A percentile compares a stretch with the other conserved stretches of the same genome.
These are phyloP conservation scores for Neodontobutis hainanensis DNA, from an alignment of 2,113 vertebrate genomes.

Conservation along the genomic window DNA sequence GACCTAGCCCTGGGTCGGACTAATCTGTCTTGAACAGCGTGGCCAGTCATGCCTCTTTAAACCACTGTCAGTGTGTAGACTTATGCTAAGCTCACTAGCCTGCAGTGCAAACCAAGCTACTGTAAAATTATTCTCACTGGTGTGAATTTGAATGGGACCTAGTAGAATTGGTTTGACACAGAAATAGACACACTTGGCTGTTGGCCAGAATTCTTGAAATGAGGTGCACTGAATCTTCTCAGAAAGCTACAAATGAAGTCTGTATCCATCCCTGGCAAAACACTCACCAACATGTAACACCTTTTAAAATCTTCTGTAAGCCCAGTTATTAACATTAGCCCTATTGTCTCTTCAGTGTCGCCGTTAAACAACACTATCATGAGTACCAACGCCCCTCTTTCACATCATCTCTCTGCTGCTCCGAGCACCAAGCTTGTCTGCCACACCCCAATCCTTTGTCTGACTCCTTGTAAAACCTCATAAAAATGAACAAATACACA, in stretches of 20 bases:
- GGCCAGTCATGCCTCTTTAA: conserved; percentile 43
- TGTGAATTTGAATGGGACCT: conserved; percentile 31
- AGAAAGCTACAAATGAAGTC: conserved; percentile 5
- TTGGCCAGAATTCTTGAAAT: conserved; percentile 22
- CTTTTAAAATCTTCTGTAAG: conserved; percentile 6
- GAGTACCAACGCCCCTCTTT: conserved; percentile 16
- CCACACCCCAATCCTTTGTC: conserved; percentile 78
- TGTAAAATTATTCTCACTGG: conserved; percentile 27
- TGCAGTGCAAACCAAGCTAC: conserved; percentile 28
- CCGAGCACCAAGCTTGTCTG: conserved; percentile 45
- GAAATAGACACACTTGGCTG: conserved; percentile 12
- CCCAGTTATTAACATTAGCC: conserved; percentile 5
- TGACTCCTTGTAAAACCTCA: conserved; percentile 27
- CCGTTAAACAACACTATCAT: conserved; percentile 8
- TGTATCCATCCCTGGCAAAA: not conserved
- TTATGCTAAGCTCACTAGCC: conserved; percentile 37
- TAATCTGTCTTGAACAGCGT: conserved; percentile 41
- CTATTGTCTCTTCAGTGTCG: conserved; percentile 22
- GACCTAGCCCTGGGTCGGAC: conserved; percentile 49
- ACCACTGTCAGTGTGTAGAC: conserved; percentile 21
- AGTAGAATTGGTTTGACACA: conserved; percentile 19
- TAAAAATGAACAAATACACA: not conserved
- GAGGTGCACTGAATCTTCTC: conserved; percentile 3
- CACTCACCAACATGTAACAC: not conserved
- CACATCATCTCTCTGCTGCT: conserved; percentile 34